These are phyloP conservation scores for Pachypanchax playfairii DNA, from an alignment of 2,113 vertebrate species.

Conservation along the genomic window DNA sequence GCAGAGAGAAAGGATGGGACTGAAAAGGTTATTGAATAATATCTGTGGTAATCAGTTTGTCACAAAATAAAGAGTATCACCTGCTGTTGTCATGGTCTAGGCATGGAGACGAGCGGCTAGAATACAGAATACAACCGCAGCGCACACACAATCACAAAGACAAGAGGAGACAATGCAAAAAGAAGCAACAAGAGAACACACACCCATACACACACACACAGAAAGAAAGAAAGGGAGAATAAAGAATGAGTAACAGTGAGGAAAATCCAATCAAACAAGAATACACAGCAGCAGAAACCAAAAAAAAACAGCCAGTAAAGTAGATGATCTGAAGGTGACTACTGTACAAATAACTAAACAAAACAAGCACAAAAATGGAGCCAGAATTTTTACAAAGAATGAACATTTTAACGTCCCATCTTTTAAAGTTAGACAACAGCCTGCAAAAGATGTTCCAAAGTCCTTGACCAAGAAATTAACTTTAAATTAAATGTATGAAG, in stretches of 20 bases:
- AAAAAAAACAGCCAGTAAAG: background rate
- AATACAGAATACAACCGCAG: constrained; percentile 87
- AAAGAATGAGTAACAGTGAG: constrained; percentile 47
- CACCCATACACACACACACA: too few relatives aligned
- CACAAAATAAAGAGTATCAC: constrained; percentile 84
- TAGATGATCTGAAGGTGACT: background rate
- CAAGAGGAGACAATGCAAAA: constrained; percentile 44
- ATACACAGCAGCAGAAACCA: constrained; percentile 27
- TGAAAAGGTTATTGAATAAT: background rate
- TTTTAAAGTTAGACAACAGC: background rate
- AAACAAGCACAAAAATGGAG: constrained; percentile 4
- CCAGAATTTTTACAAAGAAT: background rate
- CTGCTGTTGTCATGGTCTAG: constrained; percentile 99
- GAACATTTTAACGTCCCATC: background rate
- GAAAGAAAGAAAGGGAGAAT: constrained; percentile 42
- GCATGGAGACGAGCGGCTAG: constrained; percentile 93
- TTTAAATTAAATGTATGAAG: background rate
- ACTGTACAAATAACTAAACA: constrained; percentile 3
- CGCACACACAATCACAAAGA: constrained; percentile 64
- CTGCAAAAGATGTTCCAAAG: background rate
- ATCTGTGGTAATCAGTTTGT: constrained; percentile 27
- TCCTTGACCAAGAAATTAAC: background rate
- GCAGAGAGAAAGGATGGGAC: constrained; percentile 26
- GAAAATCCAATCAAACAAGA: constrained; percentile 38
- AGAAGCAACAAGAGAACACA: constrained; percentile 38